These are phyloP conservation scores for Lepidotrigona ventralis DNA, from an alignment of 1,140 invertebrate genomes.

Conservation along the genomic window DNA sequence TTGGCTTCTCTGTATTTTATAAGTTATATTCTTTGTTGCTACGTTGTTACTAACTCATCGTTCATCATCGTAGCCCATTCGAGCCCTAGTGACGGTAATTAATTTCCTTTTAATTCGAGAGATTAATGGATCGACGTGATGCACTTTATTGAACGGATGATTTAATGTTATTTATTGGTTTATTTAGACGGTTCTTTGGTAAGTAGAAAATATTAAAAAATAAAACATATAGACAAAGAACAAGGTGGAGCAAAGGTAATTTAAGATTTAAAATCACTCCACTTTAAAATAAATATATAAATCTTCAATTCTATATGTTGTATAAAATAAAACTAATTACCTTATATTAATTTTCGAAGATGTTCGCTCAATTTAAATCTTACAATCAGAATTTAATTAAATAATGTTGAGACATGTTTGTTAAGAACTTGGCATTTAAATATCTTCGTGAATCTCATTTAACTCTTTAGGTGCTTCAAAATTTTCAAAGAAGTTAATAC, in stretches of 20 bases:
- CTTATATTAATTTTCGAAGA: neutral
- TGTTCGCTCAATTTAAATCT: neutral
- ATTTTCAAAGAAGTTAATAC: no score
- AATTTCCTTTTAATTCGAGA: constrained; percentile 72
- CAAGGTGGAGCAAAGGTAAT: neutral
- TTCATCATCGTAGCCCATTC: constrained; percentile 63
- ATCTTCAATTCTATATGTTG: no score
- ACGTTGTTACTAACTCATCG: no score
- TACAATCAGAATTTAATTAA: neutral
- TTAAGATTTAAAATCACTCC: no score
- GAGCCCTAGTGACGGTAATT: constrained; percentile 65
- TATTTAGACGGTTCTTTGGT: constrained; percentile 45
- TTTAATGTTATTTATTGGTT: constrained; percentile 53
- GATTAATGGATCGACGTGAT: constrained; percentile 69
- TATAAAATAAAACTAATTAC: neutral
- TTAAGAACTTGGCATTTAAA: neutral
- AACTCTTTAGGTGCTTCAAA: no score
- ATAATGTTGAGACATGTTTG: neutral
- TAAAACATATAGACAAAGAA: neutral
- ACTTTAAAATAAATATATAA: neutral
- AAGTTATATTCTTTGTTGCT: constrained; percentile 30
- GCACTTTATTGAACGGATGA: constrained; percentile 45
- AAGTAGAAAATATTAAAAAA: constrained; percentile 32
- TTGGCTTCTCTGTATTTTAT: constrained; percentile 29
- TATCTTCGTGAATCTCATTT: neutral